Evolutionary conservation across 1,140 invertebrate species (phyloP).

Genomic region (Tetramorium parvispinum): DNA sequence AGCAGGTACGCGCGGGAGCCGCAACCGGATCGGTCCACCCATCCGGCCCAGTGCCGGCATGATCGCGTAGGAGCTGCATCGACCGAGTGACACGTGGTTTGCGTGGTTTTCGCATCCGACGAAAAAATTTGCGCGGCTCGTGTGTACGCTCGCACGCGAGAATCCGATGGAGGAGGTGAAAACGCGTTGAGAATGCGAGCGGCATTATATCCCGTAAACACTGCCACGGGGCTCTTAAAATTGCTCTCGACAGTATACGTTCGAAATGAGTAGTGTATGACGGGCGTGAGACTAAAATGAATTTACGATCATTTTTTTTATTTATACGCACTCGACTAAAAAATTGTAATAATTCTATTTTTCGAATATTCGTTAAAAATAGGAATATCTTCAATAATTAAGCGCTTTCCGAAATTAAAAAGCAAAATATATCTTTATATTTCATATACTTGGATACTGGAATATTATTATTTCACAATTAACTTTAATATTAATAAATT

Average conservation of each 20-base stretch:
- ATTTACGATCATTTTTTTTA: not conserved
- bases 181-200: not conserved
- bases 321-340: not conserved
- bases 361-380: not conserved
- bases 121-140: slow-evolving; percentile 4
- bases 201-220: not conserved
- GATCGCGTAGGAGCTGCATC: slow-evolving; percentile 52
- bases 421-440: not conserved
- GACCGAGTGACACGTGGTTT: slow-evolving; percentile 14
- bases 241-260: not conserved
- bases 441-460: not conserved
- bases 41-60: slow-evolving; percentile 54
- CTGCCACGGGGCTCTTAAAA: not conserved
- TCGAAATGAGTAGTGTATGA: not conserved
- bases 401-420: not conserved
- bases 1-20: slow-evolving; percentile 54
- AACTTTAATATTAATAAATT: not conserved
- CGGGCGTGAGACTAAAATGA: not conserved
- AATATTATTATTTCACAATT: not conserved
- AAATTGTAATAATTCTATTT: not conserved
- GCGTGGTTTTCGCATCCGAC: slow-evolving; percentile 25
- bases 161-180: not conserved
- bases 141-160: not conserved
- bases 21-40: slow-evolving; percentile 65
- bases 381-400: not conserved